These are phyloP conservation scores for Dastarcus helophoroides DNA, from an alignment of 2,888 invertebrate species.

Conservation along the genomic window DNA sequence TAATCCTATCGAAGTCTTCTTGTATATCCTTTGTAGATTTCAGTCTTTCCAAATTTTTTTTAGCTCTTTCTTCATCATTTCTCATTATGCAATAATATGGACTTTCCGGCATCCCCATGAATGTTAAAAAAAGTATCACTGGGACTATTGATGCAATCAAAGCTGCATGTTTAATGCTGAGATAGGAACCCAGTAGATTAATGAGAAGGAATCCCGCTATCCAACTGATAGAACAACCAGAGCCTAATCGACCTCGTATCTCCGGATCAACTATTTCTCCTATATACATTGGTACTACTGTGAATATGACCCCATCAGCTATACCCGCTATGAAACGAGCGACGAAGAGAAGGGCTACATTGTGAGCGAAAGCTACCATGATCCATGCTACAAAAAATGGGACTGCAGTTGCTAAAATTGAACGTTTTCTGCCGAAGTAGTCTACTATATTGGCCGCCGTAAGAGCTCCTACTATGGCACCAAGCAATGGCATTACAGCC, in stretches of 20 bases:
- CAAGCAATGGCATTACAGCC: slow-evolving; percentile 53
- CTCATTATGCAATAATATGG: slow-evolving; percentile 39
- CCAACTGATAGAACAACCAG: slow-evolving; percentile 45
- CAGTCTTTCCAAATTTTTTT: slow-evolving; percentile 42
- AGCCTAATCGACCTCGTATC: slow-evolving; percentile 49
- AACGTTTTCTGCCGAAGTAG: slow-evolving; percentile 54
- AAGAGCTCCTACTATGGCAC: slow-evolving; percentile 50
- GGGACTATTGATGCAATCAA: slow-evolving; percentile 46
- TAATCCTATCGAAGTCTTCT: slow-evolving; percentile 32
- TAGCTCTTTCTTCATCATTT: slow-evolving; percentile 35
- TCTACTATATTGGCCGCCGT: slow-evolving; percentile 52
- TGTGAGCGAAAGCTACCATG: slow-evolving; percentile 47
- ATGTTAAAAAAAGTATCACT: slow-evolving; percentile 43
- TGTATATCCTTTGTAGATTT: slow-evolving; percentile 41
- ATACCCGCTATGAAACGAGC: slow-evolving; percentile 44
- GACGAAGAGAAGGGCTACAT: slow-evolving; percentile 45
- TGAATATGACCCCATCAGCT: slow-evolving; percentile 37
- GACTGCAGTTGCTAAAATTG: slow-evolving; percentile 48
- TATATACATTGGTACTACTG: slow-evolving; percentile 47
- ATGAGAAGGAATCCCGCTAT: slow-evolving; percentile 49
- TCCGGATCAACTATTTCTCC: slow-evolving; percentile 48
- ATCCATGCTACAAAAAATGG: slow-evolving; percentile 54
- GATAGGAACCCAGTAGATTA: slow-evolving; percentile 48
- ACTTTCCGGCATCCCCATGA: slow-evolving; percentile 53
- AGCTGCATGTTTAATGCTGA: slow-evolving; percentile 41